These are phyloP conservation scores for Clarias macrocephalus DNA, from an alignment of 2,113 vertebrate genomes.

Conservation along the genomic window DNA sequence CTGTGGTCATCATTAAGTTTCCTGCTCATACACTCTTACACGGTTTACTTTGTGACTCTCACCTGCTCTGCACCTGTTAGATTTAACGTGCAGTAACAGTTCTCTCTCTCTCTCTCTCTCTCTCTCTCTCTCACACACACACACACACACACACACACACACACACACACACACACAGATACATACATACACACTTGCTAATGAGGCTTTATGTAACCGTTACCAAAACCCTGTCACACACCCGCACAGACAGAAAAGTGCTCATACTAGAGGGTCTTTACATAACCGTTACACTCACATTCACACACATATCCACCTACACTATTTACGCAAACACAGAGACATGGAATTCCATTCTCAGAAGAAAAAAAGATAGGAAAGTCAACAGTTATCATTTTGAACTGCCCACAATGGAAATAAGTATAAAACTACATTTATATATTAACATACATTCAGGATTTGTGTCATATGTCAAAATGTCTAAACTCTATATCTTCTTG, in stretches of 20 bases:
- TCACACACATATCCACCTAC: slow-evolving; percentile 29
- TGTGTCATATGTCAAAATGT: background rate
- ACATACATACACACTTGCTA: slow-evolving; percentile 23
- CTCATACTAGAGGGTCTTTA: slow-evolving; percentile 21
- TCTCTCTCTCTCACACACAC: background rate
- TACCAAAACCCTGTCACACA: slow-evolving; percentile 39
- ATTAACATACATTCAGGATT: slow-evolving; percentile 11
- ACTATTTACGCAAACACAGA: background rate
- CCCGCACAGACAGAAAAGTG: slow-evolving; percentile 21
- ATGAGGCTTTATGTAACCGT: slow-evolving; percentile 55
- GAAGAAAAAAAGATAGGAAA: slow-evolving; percentile 22
- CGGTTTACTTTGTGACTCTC: slow-evolving; percentile 34
- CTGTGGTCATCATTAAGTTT: slow-evolving; percentile 54
- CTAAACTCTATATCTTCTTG: background rate
- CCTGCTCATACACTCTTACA: slow-evolving; percentile 42
- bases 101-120: slow-evolving; percentile 19
- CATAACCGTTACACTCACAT: slow-evolving; percentile 36
- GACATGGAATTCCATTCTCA: slow-evolving; percentile 2
- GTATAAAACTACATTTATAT: background rate
- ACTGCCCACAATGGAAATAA: slow-evolving; percentile 49
- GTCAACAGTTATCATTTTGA: slow-evolving; percentile 38
- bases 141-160: background rate
- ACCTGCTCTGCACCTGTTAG: slow-evolving; percentile 54
- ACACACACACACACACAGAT: slow-evolving; percentile 18
- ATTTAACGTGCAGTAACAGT: slow-evolving; percentile 54